These are phyloP conservation scores for Muschampia plurimacula DNA, from an alignment of 2,888 invertebrate species.

Conservation along the genomic window DNA sequence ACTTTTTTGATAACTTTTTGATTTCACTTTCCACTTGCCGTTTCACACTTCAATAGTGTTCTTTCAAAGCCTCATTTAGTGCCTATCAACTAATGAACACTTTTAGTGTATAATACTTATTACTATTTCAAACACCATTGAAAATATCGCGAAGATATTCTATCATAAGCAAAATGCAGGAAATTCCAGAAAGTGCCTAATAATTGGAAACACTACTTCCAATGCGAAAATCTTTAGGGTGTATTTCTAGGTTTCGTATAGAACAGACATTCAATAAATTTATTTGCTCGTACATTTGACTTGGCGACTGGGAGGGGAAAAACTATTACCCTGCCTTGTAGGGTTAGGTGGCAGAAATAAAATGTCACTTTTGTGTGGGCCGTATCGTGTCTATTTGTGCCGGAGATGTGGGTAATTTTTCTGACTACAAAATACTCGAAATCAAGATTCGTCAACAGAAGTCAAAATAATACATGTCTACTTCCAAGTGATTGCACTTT, in stretches of 20 bases:
- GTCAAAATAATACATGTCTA: no score
- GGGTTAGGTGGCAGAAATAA: neutral
- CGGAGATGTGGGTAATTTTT: neutral
- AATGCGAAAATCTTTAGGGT: constrained; percentile 29
- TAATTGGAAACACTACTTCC: constrained; percentile 20
- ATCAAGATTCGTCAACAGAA: neutral
- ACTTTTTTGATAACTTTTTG: no score
- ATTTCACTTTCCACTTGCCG: no score
- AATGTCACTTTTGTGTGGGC: neutral
- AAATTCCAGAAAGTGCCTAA: neutral
- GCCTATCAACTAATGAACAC: no score
- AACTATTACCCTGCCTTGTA: constrained; percentile 34
- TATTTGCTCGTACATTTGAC: constrained; percentile 36
- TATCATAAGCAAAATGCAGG: neutral
- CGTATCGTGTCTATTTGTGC: neutral
- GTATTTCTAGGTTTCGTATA: constrained; percentile 20
- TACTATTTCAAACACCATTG: no score
- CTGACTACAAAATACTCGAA: neutral
- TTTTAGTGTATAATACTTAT: no score
- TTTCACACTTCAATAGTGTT: no score
- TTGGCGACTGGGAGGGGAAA: constrained; percentile 15
- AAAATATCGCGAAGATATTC: no score
- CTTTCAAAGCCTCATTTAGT: no score
- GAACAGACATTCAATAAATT: constrained; percentile 33
- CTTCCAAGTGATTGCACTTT: no score